phyloP scores from a whole-genome alignment of 2,888 invertebrate genomes.

The Orthosia gothica region DNA sequence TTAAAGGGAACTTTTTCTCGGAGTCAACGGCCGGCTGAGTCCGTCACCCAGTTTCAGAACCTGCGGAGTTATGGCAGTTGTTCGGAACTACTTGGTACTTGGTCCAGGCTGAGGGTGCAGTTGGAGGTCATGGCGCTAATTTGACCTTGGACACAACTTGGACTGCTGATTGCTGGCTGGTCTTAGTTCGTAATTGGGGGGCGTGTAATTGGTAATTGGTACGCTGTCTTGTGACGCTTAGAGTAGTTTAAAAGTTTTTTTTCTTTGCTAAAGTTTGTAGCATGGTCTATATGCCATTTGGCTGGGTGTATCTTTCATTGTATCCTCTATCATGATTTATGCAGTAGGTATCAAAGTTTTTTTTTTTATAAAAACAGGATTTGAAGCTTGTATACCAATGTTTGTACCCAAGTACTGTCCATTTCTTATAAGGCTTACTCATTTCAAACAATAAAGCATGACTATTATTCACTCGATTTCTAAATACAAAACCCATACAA shows the following conservation, averaged over 20 bases:
- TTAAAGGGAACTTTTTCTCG: slow-evolving; percentile 91
- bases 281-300: neutral
- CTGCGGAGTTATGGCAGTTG: slow-evolving; percentile 91
- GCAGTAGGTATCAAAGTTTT: neutral
- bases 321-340: neutral
- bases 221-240: neutral
- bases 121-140: slow-evolving; percentile 90
- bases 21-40: slow-evolving; percentile 90
- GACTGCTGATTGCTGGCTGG: slow-evolving; percentile 76
- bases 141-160: slow-evolving; percentile 90
- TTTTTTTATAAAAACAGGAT: too few relatives aligned
- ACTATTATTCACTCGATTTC: too few relatives aligned
- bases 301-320: too few relatives aligned
- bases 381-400: too few relatives aligned
- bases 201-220: slow-evolving; percentile 37
- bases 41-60: slow-evolving; percentile 91
- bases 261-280: neutral
- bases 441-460: too few relatives aligned
- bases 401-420: too few relatives aligned
- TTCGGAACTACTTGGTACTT: slow-evolving; percentile 91
- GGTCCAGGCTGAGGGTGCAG: slow-evolving; percentile 88
- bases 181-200: slow-evolving; percentile 74
- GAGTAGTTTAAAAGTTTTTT: neutral
- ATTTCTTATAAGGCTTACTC: too few relatives aligned
- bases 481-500: too few relatives aligned